These are phyloP conservation scores for Sciaenops ocellatus DNA, from an alignment of 2,797 vertebrate genomes.

Conservation along the genomic window DNA sequence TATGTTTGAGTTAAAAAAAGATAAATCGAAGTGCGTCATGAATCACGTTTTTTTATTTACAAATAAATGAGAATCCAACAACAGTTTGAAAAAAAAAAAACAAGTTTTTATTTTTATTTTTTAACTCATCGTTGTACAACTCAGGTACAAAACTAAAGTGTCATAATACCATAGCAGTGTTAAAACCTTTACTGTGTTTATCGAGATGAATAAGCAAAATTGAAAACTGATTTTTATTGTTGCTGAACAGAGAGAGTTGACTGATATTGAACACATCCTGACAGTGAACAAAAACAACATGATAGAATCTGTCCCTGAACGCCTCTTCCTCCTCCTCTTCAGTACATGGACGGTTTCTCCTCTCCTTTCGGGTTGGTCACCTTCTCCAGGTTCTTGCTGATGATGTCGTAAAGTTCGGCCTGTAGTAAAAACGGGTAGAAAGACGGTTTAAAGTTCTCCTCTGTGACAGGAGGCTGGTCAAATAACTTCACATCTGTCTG, in stretches of 20 bases:
- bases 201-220: neutral
- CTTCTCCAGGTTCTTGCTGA: slow-evolving; percentile 92
- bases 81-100: slow-evolving; percentile 15
- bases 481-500: rapidly evolving
- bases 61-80: slow-evolving; percentile 64
- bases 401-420: slow-evolving; percentile 92
- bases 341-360: slow-evolving; percentile 95
- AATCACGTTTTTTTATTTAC: slow-evolving; percentile 54
- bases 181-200: neutral
- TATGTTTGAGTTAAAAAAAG: slow-evolving; percentile 10
- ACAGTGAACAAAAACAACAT: neutral
- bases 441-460: rapidly evolving
- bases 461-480: rapidly evolving
- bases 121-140: slow-evolving; percentile 7
- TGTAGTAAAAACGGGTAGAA: slow-evolving; percentile 45
- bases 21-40: neutral
- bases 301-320: neutral
- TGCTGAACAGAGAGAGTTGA: neutral
- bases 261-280: neutral
- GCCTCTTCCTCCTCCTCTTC: slow-evolving; percentile 52
- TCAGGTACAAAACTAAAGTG: slow-evolving; percentile 29
- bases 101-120: slow-evolving; percentile 24
- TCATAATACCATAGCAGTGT: slow-evolving; percentile 25
- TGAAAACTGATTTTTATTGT: neutral
- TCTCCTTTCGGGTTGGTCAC: slow-evolving; percentile 94